phyloP scores from a whole-genome alignment of 2,113 vertebrate species.

The Gallinago paraguaiae region DNA sequence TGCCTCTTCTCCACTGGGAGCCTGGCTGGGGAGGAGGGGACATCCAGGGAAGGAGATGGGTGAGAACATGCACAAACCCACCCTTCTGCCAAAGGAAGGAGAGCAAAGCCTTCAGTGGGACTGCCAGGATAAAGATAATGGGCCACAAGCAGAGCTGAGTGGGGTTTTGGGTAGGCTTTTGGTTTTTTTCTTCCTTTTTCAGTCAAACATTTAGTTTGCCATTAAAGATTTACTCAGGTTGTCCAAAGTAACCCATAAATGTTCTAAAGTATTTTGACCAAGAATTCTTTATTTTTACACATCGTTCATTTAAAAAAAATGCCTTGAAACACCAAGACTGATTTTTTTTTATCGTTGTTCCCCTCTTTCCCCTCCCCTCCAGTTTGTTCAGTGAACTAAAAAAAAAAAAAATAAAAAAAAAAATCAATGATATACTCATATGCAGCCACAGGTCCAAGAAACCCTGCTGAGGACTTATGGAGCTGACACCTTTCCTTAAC shows the following conservation, averaged over 20 bases:
- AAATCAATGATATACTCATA: not conserved
- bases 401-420: not conserved
- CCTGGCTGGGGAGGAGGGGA: not conserved
- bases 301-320: not conserved
- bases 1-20: conserved; percentile 9
- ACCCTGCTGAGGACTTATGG: not conserved
- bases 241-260: not conserved
- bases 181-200: not conserved
- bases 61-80: not conserved
- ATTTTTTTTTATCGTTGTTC: not conserved
- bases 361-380: not conserved
- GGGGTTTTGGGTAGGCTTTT: accelerated
- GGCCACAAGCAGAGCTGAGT: not conserved
- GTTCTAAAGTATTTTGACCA: not conserved
- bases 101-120: not conserved
- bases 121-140: not conserved
- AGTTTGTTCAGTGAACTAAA: not conserved
- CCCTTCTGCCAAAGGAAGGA: not conserved
- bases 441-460: not conserved
- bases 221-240: not conserved
- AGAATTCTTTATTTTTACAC: not conserved
- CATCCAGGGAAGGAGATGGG: not conserved
- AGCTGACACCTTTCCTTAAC: conserved; percentile 10
- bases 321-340: not conserved
- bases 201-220: not conserved